Base-by-base conservation (phyloP, 37 sponge, comb jelly and placozoan genomes). In the Oopsacas minuta region DNA sequence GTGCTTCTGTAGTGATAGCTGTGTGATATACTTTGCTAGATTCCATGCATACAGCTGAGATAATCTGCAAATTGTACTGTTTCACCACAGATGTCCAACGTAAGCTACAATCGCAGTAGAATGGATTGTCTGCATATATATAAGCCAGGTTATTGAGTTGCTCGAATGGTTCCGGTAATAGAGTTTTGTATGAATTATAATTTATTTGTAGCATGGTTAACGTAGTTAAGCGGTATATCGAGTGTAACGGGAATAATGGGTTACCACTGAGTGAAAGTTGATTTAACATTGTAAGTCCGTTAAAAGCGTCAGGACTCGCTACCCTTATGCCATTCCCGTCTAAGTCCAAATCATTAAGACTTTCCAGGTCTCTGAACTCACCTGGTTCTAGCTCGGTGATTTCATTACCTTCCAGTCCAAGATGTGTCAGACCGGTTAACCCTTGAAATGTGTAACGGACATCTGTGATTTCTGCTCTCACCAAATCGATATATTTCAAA, bases 71-170 rank as follows among this genome's bases (percentile, higher is more conserved):
- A 61, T 34, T 34, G 75, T 61, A 61, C 28, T 61, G 20, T 20
- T 25, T 3, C 28, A 61, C 75, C 17, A 61, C 7, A n/a, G 75
- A 61, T 3, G 75, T 61, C 75, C 75, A 61, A 20, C 20, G 7
- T 61, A 61, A 61, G 28, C 75, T 61, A 61, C 75, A 61, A 34
- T 61, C 75, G 28, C 75, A 61, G 22, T 32, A 61, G 30, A 61
- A 61, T 61, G 75, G 75, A 61, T 61, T 61, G 28, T 61, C 75
- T 32, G 75, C 75, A 61, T 61, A 61, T 25, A 61, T 61, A 34
- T 61, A 61, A 5, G 5, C 1, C 17, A 61, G 30, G 22, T n/a
- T 61, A 12, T 10, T 10, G 32, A 61, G 20, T 61, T 61, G 75
- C 28, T 61, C 75, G 22, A 61, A 61, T 20, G 5, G 20, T 3